Percentiles rank a stretch among this genome's conserved stretches.
Conservation (phyloP, 1,140 invertebrate species). For the Caenorhabditis tropicalis region DNA sequence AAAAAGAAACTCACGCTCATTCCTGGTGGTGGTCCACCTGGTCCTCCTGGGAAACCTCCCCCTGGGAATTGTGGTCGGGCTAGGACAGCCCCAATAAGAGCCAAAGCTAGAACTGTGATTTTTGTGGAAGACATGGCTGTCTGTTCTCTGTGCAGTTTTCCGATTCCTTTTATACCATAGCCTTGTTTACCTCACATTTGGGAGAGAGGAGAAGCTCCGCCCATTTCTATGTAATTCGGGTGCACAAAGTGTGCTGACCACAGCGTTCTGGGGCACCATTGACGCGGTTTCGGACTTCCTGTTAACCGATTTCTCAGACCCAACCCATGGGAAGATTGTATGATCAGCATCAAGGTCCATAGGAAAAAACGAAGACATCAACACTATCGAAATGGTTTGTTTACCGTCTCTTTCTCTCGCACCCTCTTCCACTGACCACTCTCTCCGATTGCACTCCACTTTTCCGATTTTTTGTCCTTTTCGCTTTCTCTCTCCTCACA, state of each 20-base stretch:
- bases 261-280: no score
- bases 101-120: background rate
- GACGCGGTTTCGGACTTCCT: no score
- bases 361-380: background rate
- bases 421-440: background rate
- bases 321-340: background rate
- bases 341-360: background rate
- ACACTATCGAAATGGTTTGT: background rate
- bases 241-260: no score
- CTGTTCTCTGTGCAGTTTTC: background rate
- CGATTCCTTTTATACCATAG: background rate
- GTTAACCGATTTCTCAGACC: no score
- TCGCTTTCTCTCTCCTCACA: background rate
- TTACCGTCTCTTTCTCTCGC: background rate
- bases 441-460: background rate
- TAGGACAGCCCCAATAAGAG: background rate
- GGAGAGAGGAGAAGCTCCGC: background rate
- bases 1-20: conserved; percentile 32
- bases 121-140: background rate
- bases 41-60: background rate
- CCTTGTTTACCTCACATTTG: background rate
- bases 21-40: conserved; percentile 21
- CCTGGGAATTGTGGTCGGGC: conserved; percentile 25
- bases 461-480: background rate
- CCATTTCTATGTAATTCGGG: no score